Evolutionary conservation across 2,113 vertebrate genomes (phyloP).

Genomic region (Scalopus aquaticus): DNA sequence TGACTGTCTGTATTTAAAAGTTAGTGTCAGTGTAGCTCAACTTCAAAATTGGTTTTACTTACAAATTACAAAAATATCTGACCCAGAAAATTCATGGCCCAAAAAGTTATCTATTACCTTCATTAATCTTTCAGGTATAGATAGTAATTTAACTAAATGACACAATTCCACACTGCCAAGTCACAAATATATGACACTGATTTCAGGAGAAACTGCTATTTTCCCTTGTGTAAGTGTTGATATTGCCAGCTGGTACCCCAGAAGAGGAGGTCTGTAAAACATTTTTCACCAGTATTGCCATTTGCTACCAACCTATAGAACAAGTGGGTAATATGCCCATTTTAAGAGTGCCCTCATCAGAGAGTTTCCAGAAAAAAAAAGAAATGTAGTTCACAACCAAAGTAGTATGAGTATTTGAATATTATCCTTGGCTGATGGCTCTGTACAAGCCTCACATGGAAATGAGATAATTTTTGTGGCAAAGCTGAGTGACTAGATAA

Average conservation of each 20-base stretch:
- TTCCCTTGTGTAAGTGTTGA: constrained; percentile 10
- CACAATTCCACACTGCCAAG: constrained; percentile 27
- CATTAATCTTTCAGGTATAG: constrained; percentile 51
- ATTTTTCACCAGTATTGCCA: constrained; percentile 32
- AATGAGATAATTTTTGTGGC: constrained; percentile 48
- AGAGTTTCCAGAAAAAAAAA: constrained; percentile 44
- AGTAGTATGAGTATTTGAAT: constrained; percentile 9
- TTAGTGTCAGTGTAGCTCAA: constrained; percentile 23
- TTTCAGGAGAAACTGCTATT: constrained; percentile 13
- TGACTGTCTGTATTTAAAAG: constrained; percentile 32
- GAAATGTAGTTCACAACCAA: constrained; percentile 31
- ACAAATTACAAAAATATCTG: constrained; percentile 23
- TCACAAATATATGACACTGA: constrained; percentile 38
- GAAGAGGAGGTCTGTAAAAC: constrained; percentile 58
- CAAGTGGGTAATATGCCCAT: background rate
- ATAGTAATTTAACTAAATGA: constrained; percentile 47
- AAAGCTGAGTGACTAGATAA: constrained; percentile 51
- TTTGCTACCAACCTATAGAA: constrained; percentile 54
- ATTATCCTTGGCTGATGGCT: constrained; percentile 66
- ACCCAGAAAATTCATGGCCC: background rate
- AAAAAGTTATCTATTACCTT: constrained; percentile 1
- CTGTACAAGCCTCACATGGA: constrained; percentile 29
- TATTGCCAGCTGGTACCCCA: constrained; percentile 12
- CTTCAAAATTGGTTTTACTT: constrained; percentile 23
- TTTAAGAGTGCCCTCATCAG: constrained; percentile 44